Percentiles rank a stretch among this genome's conserved stretches.
phyloP scores from a whole-genome alignment of 2,113 vertebrate genomes.

The Balaenoptera acutorostrata region DNA sequence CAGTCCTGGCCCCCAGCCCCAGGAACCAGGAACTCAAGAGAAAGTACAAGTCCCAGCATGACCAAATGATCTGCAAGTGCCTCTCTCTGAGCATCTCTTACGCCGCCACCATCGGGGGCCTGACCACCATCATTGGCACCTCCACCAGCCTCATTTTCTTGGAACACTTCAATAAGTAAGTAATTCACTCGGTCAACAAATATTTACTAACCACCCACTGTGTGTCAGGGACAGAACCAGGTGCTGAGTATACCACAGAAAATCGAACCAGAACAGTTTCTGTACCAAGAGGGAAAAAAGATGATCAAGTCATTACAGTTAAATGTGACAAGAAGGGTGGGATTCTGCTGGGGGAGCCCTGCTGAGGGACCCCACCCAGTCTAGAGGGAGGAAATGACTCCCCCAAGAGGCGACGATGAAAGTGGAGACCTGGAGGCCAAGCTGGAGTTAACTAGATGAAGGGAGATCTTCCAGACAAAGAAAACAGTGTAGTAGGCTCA shows the following conservation, averaged over 20 bases:
- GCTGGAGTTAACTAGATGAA: background rate
- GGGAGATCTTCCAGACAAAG: background rate
- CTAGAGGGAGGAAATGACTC: background rate
- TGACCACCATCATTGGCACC: constrained; percentile 97
- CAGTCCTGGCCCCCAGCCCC: constrained; percentile 77
- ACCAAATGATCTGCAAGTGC: constrained; percentile 98
- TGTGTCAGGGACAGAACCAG: background rate
- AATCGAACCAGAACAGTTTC: background rate
- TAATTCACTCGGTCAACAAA: background rate
- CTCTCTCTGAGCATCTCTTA: constrained; percentile 96
- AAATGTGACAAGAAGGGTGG: background rate
- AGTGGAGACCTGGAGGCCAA: no score
- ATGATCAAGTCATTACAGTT: background rate
- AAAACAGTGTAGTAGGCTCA: background rate
- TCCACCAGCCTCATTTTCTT: constrained; percentile 98
- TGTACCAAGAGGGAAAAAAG: background rate
- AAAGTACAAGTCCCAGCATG: constrained; percentile 90
- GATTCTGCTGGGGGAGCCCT: background rate
- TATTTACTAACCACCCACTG: background rate
- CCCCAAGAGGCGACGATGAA: fast-evolving
- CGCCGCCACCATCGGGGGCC: constrained; percentile 94
- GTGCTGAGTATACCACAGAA: background rate
- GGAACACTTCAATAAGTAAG: constrained; percentile 97
- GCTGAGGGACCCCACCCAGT: background rate
- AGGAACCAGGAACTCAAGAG: constrained; percentile 81